Evolutionary conservation across 2,888 invertebrate genomes (phyloP), one percentile per base, ranked within the genome.

Genomic region (Eristalinus sepulchralis): DNA sequence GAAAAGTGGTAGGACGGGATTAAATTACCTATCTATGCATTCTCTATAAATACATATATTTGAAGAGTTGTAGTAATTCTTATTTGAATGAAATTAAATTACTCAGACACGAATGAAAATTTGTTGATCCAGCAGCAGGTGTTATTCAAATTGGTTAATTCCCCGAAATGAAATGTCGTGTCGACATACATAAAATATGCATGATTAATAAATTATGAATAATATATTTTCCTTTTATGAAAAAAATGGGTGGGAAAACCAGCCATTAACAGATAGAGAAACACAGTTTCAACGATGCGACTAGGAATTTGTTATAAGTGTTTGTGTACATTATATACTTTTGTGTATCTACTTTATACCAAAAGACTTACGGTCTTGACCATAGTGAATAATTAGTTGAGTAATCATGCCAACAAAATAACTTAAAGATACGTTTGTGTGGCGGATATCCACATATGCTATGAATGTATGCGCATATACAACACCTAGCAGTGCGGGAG

Each of bases 1-100:
- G 64, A 82, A 76, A 81, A 76, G 70, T 76, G 81, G 81, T 82
- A 82, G 66, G 75, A 70, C 75, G 11, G 20, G 75, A 39, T 81
- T 68, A 59, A 34, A 17, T 5, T 70, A 5, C 62, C n/a, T 13
- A 60, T 33, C 17, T 34, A 47, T 17, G 34, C 31, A n/a, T 47
- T 39, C 39, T 47, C n/a, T 72, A n/a, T 63, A 39, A 17, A 20
- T 67, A 72, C 57, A 81, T 66, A 47, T 57, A 67, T 73, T 63
- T 33, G n/a, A n/a, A n/a, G n/a, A n/a, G n/a, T n/a, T n/a, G n/a
- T n/a, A n/a, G n/a, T 10, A 11, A 55, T 31, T 60, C 47, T 59
- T 33, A 20, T 60, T 39, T 39, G 57, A 11, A 57, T 57, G 22
- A 57, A 27, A 57, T 47, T n/a, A 39, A 39, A 17, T 47, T 17